A percentile compares a stretch with the other conserved stretches of the same genome.
These are phyloP conservation scores for Pemphigus obesinymphae DNA, from an alignment of 1,140 invertebrate species.

Conservation along the genomic window DNA sequence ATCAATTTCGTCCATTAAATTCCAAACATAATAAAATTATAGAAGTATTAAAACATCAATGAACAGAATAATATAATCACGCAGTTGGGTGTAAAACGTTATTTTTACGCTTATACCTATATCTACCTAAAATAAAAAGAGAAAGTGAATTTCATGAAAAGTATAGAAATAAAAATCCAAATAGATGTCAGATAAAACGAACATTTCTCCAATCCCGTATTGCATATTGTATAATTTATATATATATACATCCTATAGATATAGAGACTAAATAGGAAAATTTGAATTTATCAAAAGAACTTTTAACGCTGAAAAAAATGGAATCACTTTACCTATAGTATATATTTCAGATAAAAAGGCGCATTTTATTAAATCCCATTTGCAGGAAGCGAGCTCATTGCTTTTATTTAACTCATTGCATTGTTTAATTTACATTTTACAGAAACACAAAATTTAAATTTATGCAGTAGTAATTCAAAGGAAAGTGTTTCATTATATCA, in stretches of 20 bases:
- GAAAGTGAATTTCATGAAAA: not conserved
- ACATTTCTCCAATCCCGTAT: not conserved
- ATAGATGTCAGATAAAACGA: not conserved
- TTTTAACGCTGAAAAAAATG: not conserved
- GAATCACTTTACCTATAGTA: not conserved
- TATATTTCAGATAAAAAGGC: not conserved
- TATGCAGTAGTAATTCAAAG: not conserved
- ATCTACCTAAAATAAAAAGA: not conserved
- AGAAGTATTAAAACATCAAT: not conserved
- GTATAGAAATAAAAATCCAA: not conserved
- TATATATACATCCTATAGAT: too few species aligned
- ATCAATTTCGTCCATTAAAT: too few species aligned
- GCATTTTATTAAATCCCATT: not conserved
- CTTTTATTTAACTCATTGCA: not conserved
- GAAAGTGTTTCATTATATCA: not conserved
- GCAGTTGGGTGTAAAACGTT: not conserved
- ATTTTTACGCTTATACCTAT: not conserved
- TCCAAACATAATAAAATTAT: not conserved
- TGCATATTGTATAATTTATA: too few species aligned
- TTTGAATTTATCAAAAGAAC: not conserved
- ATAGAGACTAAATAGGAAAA: not conserved
- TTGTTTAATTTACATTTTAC: not conserved
- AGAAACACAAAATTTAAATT: not conserved
- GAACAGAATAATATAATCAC: not conserved
- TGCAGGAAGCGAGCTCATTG: not conserved